Percentiles rank a stretch among this genome's conserved stretches.
Conservation (phyloP, 2,113 vertebrate genomes). For the Psittacara wagleri region DNA sequence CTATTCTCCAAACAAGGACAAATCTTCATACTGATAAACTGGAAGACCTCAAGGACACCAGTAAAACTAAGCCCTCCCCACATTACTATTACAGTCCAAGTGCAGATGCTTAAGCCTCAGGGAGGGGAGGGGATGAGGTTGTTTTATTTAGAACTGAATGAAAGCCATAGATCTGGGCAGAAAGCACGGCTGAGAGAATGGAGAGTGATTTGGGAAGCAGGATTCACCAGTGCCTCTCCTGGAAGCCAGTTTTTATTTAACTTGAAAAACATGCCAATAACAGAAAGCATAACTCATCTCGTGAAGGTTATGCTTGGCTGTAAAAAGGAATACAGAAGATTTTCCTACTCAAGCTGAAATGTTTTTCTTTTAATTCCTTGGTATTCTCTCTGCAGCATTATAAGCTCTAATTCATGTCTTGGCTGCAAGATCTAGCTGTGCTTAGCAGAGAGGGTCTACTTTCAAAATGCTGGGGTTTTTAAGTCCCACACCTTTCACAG, state of each 20-base stretch:
- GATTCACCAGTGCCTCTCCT: conserved; percentile 36
- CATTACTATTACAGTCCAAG: not conserved
- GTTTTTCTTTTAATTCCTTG: conserved; percentile 63
- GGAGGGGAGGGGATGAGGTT: not conserved
- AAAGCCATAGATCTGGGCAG: not conserved
- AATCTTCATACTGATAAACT: too few species aligned
- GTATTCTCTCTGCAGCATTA: conserved; percentile 41
- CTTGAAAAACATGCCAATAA: conserved; percentile 49
- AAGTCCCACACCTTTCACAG: not conserved
- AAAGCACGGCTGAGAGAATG: not conserved
- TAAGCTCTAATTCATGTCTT: conserved; percentile 34
- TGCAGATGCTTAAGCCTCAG: not conserved
- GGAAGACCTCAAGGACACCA: not conserved
- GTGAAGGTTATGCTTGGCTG: conserved; percentile 51
- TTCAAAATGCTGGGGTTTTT: not conserved
- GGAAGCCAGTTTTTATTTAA: conserved; percentile 50
- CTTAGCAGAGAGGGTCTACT: not conserved
- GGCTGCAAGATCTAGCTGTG: not conserved
- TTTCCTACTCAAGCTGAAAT: conserved; percentile 55
- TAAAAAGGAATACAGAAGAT: conserved; percentile 61
- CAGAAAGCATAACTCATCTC: conserved; percentile 57
- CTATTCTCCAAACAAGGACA: not conserved
- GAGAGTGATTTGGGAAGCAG: not conserved
- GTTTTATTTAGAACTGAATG: not conserved
- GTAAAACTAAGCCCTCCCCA: not conserved